Conservation (phyloP, 92 coral and sea anemone species). For the Parazoanthus darwini region DNA sequence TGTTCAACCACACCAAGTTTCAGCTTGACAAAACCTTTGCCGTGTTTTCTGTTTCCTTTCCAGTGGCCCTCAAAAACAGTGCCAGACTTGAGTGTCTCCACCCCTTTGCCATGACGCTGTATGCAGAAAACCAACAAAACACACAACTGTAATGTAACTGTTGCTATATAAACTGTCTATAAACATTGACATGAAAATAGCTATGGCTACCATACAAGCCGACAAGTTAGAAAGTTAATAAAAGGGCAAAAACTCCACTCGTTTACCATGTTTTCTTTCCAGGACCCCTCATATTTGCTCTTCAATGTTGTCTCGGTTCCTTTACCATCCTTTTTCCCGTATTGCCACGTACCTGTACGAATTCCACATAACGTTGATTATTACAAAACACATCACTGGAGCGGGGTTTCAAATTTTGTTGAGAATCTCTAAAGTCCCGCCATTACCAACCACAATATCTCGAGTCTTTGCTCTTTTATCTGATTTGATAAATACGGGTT, state of each 20-base stretch:
- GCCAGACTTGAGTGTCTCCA: constrained; percentile 69
- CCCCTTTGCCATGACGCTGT: constrained; percentile 89
- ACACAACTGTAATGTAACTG: background rate
- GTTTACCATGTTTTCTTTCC: constrained; percentile 90
- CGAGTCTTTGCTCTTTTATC: background rate
- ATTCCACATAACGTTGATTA: background rate
- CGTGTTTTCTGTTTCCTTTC: constrained; percentile 90
- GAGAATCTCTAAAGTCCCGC: background rate
- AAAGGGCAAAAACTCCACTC: background rate
- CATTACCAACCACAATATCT: no score
- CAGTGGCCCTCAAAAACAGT: constrained; percentile 86
- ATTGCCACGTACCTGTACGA: constrained; percentile 77
- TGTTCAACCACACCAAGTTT: constrained; percentile 62
- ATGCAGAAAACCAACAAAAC: background rate
- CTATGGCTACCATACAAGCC: no score
- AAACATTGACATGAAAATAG: no score
- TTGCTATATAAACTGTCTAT: no score
- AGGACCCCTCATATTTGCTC: constrained; percentile 79
- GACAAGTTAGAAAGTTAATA: no score
- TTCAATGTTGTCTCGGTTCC: constrained; percentile 72
- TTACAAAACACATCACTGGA: background rate
- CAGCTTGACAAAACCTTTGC: constrained; percentile 67
- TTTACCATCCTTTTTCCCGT: constrained; percentile 83
- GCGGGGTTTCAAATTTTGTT: background rate
- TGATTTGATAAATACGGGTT: background rate